Evolutionary conservation across 1,140 invertebrate genomes (phyloP), one percentile per base, ranked within the genome.

Genomic region (Adoxophyes honmai): DNA sequence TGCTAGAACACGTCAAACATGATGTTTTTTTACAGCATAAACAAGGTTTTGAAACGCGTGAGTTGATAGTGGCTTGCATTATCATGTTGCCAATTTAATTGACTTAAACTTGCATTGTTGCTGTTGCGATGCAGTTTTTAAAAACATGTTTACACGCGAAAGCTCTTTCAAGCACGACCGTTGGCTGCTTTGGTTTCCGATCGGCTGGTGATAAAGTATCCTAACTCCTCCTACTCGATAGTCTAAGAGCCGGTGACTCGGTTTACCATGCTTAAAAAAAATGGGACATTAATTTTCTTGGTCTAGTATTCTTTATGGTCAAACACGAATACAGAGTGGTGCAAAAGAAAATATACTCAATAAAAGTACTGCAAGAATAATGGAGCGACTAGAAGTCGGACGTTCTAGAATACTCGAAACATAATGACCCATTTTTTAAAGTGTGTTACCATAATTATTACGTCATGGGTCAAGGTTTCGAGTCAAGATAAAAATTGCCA

Each of bases 291-390:
- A n/a, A n/a, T n/a, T n/a, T 18, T 48, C 42, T 11, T 28, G 42
- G 42, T 28, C 16, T 48, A 48, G n/a, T 48, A 21, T 48, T n/a
- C 42, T 21, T 11, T n/a, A 21, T 18, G 18, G n/a, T 48, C 42
- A 11, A 10, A 16, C 21, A 28, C 42, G 42, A 48, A 48, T 48
- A 48, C 21, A 48, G 18, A 48, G 42, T 48, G 42, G 42, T 18
- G 42, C 18, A 48, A 48, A 48, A 48, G 42, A 48, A 48, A 48
- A 48, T 48, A 21, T 18, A 18, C 42, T n/a, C 42, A 33, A 48
- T 48, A 48, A 48, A 48, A 48, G 42, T 48, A 18, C 42, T 21
- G 21, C 42, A 48, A 48, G 42, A 48, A 48, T 48, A 48, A 48
- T 48, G 42, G 42, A n/a, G 21, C 42, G 5, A 48, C 42, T 48